Base-by-base conservation (phyloP, 2,113 vertebrate genomes). In the Cryptomyrus ogoouensis region DNA sequence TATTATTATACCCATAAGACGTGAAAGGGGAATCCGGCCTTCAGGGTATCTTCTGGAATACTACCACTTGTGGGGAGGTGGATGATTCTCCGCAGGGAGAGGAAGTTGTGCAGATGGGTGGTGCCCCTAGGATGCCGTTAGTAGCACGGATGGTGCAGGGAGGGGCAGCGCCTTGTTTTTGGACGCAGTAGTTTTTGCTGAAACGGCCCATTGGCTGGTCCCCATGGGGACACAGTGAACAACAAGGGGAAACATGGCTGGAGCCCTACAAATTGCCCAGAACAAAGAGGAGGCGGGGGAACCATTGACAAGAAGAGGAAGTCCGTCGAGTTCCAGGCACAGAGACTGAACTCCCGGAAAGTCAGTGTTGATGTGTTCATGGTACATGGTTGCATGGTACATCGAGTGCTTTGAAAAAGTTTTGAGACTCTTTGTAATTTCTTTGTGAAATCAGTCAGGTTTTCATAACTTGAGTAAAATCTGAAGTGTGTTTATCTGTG, bases 171-270 rank as follows among this genome's bases (percentile, higher is more conserved):
- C 27, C 86, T 31, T 80, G 88, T 27, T 31, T 83, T 87, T 87
- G 47, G 50, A n/a, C 19, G 52, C 12, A 17, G 89, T 27, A 39
- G 52, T 62, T 80, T 83, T 46, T 89, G 49, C 62, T 58, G 77
- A 62, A 85, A 56, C 21, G 21, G 89, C 39, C 89, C 21, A 50
- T 77, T 31, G 52, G 24, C 80, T 9, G n/a, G 19, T 83, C 39
- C 89, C 89, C 89, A 46, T 83, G 89, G 80, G 89, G 89, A 46
- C 35, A 0, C 39, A 1, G 83, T 52, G 52, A 83, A 44, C 74
- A 53, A 66, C 49, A 3, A 84, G 50, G 52, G 89, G 89, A 89
- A 89, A 49, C 52, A 24, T 85, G 89, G 89, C 80, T 66, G 89
- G 80, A 62, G 52, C 58, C 89, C 35, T 46, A 80, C 80, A 89